These are phyloP conservation scores for Branchinecta lindahli DNA, from an alignment of 1,140 invertebrate species.

Conservation along the genomic window DNA sequence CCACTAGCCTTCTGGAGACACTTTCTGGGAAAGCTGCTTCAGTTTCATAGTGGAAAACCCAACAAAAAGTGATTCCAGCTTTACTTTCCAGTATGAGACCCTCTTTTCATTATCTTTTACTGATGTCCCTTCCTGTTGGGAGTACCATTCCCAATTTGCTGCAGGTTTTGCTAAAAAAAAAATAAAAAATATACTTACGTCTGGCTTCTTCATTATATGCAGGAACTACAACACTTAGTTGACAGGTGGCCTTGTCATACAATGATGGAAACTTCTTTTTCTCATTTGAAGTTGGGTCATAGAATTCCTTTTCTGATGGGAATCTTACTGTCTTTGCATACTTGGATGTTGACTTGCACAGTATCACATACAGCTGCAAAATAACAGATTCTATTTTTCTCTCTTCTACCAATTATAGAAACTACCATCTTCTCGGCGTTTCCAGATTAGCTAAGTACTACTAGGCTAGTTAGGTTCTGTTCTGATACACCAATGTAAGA, in stretches of 20 bases:
- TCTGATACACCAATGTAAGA: too few species aligned
- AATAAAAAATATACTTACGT: slow-evolving; percentile 42
- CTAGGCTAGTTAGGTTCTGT: too few species aligned
- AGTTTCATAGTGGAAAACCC: too few species aligned
- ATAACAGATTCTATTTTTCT: not conserved
- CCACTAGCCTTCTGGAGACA: too few species aligned
- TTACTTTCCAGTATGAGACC: not conserved
- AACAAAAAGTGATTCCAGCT: not conserved
- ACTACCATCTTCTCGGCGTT: too few species aligned
- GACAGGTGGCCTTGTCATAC: slow-evolving; percentile 45
- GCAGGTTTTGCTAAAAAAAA: not conserved
- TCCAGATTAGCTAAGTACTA: too few species aligned
- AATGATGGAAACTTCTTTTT: slow-evolving; percentile 53
- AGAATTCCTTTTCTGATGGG: slow-evolving; percentile 58
- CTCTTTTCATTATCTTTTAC: not conserved
- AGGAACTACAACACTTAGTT: slow-evolving; percentile 78
- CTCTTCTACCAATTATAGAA: too few species aligned
- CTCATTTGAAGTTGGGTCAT: slow-evolving; percentile 43
- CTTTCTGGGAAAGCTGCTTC: too few species aligned
- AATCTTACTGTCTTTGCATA: slow-evolving; percentile 49
- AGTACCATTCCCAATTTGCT: not conserved
- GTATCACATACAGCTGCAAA: slow-evolving; percentile 39
- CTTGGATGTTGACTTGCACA: slow-evolving; percentile 41
- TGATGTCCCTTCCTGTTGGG: not conserved
- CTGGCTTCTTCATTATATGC: slow-evolving; percentile 90